Base-by-base conservation (phyloP, 2,797 vertebrate genomes). In the Propithecus deckenii region DNA sequence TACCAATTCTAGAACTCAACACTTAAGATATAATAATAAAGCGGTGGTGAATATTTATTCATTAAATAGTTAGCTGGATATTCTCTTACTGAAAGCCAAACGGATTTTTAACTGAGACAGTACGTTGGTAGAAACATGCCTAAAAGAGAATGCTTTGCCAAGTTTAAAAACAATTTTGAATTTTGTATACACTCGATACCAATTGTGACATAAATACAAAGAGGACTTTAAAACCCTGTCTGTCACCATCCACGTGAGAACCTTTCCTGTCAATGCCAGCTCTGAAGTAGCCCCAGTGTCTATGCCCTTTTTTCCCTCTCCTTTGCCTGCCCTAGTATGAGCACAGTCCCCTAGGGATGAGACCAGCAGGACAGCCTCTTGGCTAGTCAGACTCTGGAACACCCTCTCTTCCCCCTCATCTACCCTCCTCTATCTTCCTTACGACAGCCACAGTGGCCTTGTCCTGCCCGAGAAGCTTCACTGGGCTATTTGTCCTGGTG, bases 401-500 rank as follows among this genome's bases (percentile, higher is more conserved):
- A 18, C 32, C 8, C 10, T 43, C 10, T 10, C 25, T 32, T 25
- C 3, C 23, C 5, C 10, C 20, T 12, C 6, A 38, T 18, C 2
- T 17, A 3, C 13, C 10, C 30, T 18, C 6, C 28, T 12, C 2
- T 13, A 3, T 74, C 72, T 89, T 69, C n/a, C 15, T 71, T 35
- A 7, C 17, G 79, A 20, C 12, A 71, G 61, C 25, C n/a, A 20
- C 11, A 2, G 7, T 32, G 25, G 22, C 23, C 41, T 86, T 35
- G 18, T 69, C 43, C 38, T 32, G 18, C 50, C 22, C 61, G 23
- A 38, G 25, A n/a, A 25, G 20, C 17, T 17, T 43, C 46, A 43
- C 1, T 7, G 1, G 2, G 28, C 20, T 35, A 2, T 4, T 0
- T 67, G 30, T 5, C 8, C 14, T 8, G 14, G 9, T 18, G 38